Percentiles rank a stretch among this genome's conserved stretches.
Evolutionary conservation across 2,797 vertebrate genomes (phyloP).

Genomic region (Tinamus major): DNA sequence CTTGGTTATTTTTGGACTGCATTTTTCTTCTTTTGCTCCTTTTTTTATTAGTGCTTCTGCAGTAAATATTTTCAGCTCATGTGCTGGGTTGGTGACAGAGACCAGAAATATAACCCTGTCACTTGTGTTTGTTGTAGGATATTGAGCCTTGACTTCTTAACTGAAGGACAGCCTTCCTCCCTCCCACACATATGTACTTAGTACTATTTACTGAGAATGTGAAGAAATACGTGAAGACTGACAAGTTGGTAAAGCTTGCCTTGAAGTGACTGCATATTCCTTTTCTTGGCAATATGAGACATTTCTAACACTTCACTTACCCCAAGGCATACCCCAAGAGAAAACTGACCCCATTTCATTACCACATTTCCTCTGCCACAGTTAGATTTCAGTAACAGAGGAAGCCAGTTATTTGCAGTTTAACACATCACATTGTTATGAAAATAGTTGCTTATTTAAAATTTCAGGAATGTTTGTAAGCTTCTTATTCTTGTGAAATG

Average conservation of each 20-base stretch:
- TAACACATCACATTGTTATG: too few relatives aligned
- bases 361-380: not conserved
- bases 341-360: not conserved
- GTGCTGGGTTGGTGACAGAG: not conserved
- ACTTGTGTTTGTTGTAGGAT: conserved; percentile 16
- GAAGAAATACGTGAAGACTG: not conserved
- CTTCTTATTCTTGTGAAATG: too few relatives aligned
- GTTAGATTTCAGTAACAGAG: not conserved
- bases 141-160: not conserved
- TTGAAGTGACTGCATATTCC: not conserved
- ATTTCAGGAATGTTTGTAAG: too few relatives aligned
- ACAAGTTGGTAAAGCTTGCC: too few relatives aligned
- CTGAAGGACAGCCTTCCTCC: not conserved
- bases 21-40: not conserved
- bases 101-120: not conserved
- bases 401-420: not conserved
- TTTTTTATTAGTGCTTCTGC: conserved; percentile 18
- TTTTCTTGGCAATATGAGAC: not conserved
- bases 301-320: not conserved
- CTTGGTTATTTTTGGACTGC: not conserved
- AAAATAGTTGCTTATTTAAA: too few relatives aligned
- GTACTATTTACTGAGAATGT: not conserved
- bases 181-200: not conserved
- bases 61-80: conserved; percentile 10
- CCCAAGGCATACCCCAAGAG: not conserved